Conservation (phyloP, 2,797 vertebrate species). For the Ctenopoma kingsleyae region DNA sequence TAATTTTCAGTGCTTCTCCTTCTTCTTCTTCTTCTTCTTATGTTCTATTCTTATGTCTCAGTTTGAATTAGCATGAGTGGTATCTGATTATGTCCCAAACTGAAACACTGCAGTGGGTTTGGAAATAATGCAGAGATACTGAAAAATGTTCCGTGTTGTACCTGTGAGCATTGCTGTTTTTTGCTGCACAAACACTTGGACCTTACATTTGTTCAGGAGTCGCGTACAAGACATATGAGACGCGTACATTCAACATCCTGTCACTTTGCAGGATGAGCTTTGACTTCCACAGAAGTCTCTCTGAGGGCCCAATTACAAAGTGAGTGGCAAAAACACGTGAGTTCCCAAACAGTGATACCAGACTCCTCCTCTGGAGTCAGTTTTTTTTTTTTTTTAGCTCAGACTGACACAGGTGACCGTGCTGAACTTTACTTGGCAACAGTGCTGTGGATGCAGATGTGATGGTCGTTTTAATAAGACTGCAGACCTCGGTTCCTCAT, state of each 20-base stretch:
- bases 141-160: background rate
- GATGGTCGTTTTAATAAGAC: conserved; percentile 24
- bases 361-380: background rate
- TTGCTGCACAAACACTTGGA: conserved; percentile 15
- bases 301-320: conserved; percentile 69
- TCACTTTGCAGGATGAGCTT: conserved; percentile 50
- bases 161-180: conserved; percentile 8
- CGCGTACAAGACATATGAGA: conserved; percentile 30
- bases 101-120: background rate
- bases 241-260: conserved; percentile 34
- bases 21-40: too few species aligned
- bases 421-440: conserved; percentile 13
- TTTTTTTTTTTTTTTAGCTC: conserved; percentile 10
- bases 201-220: conserved; percentile 17
- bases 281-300: conserved; percentile 68
- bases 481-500: background rate
- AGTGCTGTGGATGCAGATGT: conserved; percentile 10
- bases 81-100: background rate
- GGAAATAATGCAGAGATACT: conserved; percentile 2
- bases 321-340: conserved; percentile 46
- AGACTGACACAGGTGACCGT: conserved; percentile 49
- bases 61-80: too few species aligned
- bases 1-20: conserved; percentile 1
- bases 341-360: conserved; percentile 16
- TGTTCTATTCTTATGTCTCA: too few species aligned